These are phyloP conservation scores for Sinopyrophorus schimmeli DNA, from an alignment of 2,888 invertebrate species.

Conservation along the genomic window DNA sequence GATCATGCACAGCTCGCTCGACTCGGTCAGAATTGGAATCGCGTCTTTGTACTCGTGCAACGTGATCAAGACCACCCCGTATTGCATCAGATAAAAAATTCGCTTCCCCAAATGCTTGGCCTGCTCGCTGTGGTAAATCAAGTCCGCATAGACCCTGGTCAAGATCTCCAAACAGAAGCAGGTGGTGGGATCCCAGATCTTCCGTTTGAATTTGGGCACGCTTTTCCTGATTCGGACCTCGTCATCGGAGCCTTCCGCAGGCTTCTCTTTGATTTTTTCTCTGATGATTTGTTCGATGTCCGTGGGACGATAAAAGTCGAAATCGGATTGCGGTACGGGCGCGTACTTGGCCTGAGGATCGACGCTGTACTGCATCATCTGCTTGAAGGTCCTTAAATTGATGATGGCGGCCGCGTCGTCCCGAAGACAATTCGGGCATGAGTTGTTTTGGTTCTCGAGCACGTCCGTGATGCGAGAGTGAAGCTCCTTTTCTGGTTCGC, in stretches of 20 bases:
- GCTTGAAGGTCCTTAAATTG: constrained; percentile 27
- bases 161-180: constrained; percentile 45
- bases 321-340: background rate
- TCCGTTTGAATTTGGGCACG: constrained; percentile 20
- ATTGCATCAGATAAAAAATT: constrained; percentile 47
- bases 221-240: background rate
- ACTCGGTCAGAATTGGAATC: constrained; percentile 41
- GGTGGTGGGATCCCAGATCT: constrained; percentile 39
- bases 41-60: constrained; percentile 46
- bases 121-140: constrained; percentile 37
- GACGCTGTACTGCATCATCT: constrained; percentile 31
- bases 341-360: constrained; percentile 16
- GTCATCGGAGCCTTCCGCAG: background rate
- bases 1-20: constrained; percentile 37
- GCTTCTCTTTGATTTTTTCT: too few species aligned
- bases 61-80: constrained; percentile 45
- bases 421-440: constrained; percentile 56
- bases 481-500: constrained; percentile 61
- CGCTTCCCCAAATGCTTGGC: constrained; percentile 41
- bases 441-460: constrained; percentile 58
- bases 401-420: constrained; percentile 22
- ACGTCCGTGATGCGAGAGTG: constrained; percentile 59
- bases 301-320: background rate
- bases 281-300: constrained; percentile 26
- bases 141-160: constrained; percentile 35